A percentile compares a stretch with the other conserved stretches of the same genome.
These are phyloP conservation scores for Meriones psammophilus DNA, from an alignment of 2,797 vertebrate genomes.

Conservation along the genomic window DNA sequence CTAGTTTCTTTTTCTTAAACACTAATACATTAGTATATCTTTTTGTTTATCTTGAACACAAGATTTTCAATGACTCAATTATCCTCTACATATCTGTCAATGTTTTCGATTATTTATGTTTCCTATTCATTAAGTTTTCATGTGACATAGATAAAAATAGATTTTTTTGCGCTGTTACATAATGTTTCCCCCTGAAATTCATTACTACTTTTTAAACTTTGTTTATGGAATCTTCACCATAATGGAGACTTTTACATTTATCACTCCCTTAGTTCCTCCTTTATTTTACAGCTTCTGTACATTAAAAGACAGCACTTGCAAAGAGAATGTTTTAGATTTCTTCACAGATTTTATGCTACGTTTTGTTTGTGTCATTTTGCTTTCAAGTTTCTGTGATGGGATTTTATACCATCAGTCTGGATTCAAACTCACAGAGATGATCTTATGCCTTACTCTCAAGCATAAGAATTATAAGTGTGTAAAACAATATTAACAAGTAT, in stretches of 20 bases:
- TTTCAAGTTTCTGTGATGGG: not conserved
- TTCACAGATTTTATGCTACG: not conserved
- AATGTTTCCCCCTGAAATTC: not conserved
- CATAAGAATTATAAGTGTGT: not conserved
- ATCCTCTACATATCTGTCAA: not conserved
- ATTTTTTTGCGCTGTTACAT: not conserved
- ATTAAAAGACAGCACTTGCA: not conserved
- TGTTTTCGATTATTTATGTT: constrained; percentile 21
- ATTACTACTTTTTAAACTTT: not conserved
- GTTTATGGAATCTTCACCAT: not conserved
- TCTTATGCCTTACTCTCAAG: not conserved
- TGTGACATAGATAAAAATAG: not conserved
- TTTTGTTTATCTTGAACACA: not conserved
- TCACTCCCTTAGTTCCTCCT: not conserved
- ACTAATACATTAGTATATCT: not conserved
- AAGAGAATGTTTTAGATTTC: not conserved
- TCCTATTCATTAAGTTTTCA: not conserved
- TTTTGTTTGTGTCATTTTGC: not conserved
- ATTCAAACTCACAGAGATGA: not conserved
- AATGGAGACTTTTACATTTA: not conserved
- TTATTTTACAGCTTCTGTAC: not conserved
- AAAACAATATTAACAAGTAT: not conserved
- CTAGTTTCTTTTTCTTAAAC: not conserved
- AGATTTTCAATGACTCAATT: constrained; percentile 25
- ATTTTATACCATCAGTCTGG: not conserved